Conservation (phyloP, 2,888 invertebrate species). For the Leptodirus hochenwartii region DNA sequence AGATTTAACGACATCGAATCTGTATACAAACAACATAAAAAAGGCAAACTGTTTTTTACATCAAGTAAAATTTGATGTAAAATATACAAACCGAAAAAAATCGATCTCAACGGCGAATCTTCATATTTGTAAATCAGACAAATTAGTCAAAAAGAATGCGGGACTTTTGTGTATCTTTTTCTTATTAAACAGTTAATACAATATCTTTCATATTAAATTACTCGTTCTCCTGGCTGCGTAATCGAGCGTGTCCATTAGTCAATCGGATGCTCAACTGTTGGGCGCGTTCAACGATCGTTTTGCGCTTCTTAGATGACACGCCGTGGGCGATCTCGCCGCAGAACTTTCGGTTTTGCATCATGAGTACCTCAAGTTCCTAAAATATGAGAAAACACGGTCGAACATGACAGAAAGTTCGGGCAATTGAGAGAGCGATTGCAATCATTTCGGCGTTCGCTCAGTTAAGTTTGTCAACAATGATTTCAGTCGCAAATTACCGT, state of each 20-base stretch:
- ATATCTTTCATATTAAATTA: constrained; percentile 33
- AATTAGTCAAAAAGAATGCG: not conserved
- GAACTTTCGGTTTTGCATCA: constrained; percentile 98
- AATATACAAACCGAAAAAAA: constrained; percentile 2
- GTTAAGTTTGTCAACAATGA: constrained; percentile 3
- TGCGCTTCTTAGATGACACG: constrained; percentile 95
- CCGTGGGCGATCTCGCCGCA: constrained; percentile 97
- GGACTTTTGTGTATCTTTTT: constrained; percentile 9
- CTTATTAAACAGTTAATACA: constrained; percentile 13
- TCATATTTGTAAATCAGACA: too few relatives aligned
- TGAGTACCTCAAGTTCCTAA: constrained; percentile 86
- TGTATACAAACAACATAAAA: not conserved
- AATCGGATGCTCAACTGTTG: constrained; percentile 89
- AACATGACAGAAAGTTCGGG: not conserved
- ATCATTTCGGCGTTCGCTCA: too few relatives aligned
- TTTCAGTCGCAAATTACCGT: constrained; percentile 29
- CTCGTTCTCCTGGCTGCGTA: constrained; percentile 97
- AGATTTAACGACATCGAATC: too few relatives aligned
- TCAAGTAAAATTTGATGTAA: constrained; percentile 1
- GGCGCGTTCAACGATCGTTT: constrained; percentile 89
- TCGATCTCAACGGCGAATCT: too few relatives aligned
- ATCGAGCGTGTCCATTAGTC: constrained; percentile 90
- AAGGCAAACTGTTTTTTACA: constrained; percentile 1
- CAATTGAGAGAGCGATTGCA: too few relatives aligned
- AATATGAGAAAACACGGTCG: constrained; percentile 13